Evolutionary conservation across 64 coral and sea anemone species (phyloP).

Genomic region (Montipora foliosa): DNA sequence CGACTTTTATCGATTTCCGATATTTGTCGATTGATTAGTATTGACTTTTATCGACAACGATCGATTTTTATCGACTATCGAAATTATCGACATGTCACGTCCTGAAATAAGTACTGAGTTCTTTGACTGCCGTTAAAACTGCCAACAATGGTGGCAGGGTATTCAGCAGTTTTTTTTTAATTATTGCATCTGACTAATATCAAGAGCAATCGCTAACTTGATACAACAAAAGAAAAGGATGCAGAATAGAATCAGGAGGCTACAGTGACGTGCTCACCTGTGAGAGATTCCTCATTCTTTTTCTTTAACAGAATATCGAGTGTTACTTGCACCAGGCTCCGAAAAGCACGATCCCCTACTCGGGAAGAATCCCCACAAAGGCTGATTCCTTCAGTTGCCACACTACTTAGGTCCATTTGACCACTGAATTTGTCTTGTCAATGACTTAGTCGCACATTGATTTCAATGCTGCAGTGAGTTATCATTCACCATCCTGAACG

Average conservation of each 20-base stretch:
- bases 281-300: slow-evolving; percentile 73
- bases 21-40: no score
- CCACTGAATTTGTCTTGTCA: neutral
- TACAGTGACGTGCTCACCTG: slow-evolving; percentile 42
- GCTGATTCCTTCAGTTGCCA: slow-evolving; percentile 76
- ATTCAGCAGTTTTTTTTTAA: no score
- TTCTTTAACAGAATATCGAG: slow-evolving; percentile 81
- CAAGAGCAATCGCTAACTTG: neutral
- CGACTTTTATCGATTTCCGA: no score
- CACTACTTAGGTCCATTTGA: slow-evolving; percentile 78
- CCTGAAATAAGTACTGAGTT: no score
- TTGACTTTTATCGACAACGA: no score
- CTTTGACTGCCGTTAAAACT: no score
- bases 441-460: neutral
- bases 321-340: slow-evolving; percentile 69
- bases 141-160: no score
- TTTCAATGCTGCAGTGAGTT: neutral
- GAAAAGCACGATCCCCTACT: slow-evolving; percentile 77
- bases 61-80: no score
- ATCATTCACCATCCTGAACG: neutral
- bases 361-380: slow-evolving; percentile 81
- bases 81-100: no score
- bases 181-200: no score
- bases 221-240: neutral
- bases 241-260: neutral